phyloP scores from a whole-genome alignment of 2,113 vertebrate genomes.

The Centrocercus urophasianus region DNA sequence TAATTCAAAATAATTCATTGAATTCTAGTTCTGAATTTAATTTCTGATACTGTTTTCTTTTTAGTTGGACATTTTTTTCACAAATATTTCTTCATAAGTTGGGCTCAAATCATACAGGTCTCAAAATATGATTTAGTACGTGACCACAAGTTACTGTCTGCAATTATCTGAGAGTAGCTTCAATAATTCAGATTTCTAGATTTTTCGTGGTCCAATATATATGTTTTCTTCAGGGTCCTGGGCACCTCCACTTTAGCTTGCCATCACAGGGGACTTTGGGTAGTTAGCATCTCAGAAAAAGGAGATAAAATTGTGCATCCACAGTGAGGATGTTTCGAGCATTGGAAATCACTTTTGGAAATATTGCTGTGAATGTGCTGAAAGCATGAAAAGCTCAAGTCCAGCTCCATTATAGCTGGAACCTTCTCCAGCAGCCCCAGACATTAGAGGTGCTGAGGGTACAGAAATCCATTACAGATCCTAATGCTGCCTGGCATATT shows the following conservation, averaged over 20 bases:
- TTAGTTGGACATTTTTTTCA: background rate
- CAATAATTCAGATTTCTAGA: background rate
- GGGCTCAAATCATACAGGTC: background rate
- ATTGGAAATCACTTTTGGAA: background rate
- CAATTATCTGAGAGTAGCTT: background rate
- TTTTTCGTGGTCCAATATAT: background rate
- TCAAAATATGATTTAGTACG: background rate
- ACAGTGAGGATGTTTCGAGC: background rate
- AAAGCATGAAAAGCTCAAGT: background rate
- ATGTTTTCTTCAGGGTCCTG: background rate
- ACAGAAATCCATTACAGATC: background rate
- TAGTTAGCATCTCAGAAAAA: background rate
- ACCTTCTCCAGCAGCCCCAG: background rate
- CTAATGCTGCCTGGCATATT: background rate
- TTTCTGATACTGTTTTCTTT: background rate
- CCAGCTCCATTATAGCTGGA: background rate
- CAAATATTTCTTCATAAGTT: background rate
- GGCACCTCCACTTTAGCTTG: background rate
- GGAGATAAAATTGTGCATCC: background rate
- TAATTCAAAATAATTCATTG: background rate
- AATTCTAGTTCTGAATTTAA: background rate
- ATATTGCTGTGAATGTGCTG: background rate
- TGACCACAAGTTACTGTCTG: background rate
- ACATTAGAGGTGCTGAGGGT: background rate
- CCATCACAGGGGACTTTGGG: background rate